phyloP scores from a whole-genome alignment of 2,888 invertebrate genomes.

The Rhagophthalmus giganteus region DNA sequence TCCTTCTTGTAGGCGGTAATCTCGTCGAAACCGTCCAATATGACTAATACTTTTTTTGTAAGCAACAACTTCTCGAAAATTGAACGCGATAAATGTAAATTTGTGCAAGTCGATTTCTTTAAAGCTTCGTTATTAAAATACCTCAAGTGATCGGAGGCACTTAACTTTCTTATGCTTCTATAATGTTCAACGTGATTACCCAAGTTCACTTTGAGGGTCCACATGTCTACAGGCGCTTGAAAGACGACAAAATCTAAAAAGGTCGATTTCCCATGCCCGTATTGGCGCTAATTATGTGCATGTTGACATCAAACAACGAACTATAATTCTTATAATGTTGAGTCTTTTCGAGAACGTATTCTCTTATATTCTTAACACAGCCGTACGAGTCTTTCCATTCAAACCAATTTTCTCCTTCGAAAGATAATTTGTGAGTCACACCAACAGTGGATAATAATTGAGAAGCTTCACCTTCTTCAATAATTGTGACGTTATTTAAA shows the following conservation, averaged over 20 bases:
- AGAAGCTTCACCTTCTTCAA: background rate
- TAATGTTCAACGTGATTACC: constrained; percentile 1
- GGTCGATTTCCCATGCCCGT: constrained; percentile 9
- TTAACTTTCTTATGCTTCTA: background rate
- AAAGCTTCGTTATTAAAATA: background rate
- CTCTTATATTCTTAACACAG: background rate
- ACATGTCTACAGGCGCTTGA: background rate
- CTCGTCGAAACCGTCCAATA: constrained; percentile 1
- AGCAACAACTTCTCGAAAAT: background rate
- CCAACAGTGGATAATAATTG: background rate
- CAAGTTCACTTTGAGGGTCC: constrained; percentile 5
- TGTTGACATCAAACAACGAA: too few relatives aligned
- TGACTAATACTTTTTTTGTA: background rate
- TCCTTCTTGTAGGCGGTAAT: background rate
- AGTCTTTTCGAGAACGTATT: background rate
- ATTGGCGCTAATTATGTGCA: constrained; percentile 4
- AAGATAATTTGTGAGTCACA: too few relatives aligned
- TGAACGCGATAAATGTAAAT: background rate
- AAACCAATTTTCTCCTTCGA: too few relatives aligned
- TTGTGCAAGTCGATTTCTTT: background rate
- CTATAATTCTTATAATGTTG: background rate
- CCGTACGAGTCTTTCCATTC: too few relatives aligned
- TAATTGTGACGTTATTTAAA: background rate
- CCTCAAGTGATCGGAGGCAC: background rate
- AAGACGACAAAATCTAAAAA: constrained; percentile 1